A percentile compares a stretch with the other conserved stretches of the same genome.
These are phyloP conservation scores for Eupithecia vulgata DNA, from an alignment of 2,888 invertebrate species.

Conservation along the genomic window DNA sequence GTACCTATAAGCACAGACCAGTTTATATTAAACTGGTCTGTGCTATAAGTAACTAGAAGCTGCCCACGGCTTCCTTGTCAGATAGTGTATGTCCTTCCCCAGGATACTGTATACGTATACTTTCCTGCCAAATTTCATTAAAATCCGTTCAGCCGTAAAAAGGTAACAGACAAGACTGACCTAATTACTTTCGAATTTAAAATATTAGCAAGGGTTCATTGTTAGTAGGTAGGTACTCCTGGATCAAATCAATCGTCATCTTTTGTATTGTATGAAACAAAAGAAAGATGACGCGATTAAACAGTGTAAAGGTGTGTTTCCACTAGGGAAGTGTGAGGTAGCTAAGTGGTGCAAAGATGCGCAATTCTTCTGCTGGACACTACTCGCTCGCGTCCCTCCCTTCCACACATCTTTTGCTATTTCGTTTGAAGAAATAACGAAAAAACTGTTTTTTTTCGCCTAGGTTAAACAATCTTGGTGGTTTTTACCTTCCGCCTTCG, in stretches of 20 bases:
- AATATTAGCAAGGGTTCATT: not conserved
- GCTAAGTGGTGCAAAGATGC: not conserved
- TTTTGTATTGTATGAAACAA: constrained; percentile 16
- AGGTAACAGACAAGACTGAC: too few species aligned
- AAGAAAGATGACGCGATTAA: constrained; percentile 4
- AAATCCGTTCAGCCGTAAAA: too few species aligned
- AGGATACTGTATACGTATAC: too few species aligned
- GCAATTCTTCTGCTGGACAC: not conserved
- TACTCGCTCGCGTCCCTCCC: not conserved
- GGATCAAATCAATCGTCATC: constrained; percentile 13
- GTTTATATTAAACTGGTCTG: too few species aligned
- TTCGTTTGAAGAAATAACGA: not conserved
- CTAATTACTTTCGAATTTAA: too few species aligned
- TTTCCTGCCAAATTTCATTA: too few species aligned
- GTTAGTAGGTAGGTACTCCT: not conserved
- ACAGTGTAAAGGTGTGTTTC: not conserved
- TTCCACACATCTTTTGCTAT: not conserved
- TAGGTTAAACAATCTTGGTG: not conserved
- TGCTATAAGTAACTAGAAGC: too few species aligned
- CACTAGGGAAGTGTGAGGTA: not conserved
- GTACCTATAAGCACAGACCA: too few species aligned
- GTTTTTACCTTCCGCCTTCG: not conserved
- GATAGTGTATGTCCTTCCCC: too few species aligned
- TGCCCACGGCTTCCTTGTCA: too few species aligned
- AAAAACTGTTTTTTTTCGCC: too few species aligned